Conservation (phyloP, 2,888 invertebrate species). For the Rhorus exstirpatorius region DNA sequence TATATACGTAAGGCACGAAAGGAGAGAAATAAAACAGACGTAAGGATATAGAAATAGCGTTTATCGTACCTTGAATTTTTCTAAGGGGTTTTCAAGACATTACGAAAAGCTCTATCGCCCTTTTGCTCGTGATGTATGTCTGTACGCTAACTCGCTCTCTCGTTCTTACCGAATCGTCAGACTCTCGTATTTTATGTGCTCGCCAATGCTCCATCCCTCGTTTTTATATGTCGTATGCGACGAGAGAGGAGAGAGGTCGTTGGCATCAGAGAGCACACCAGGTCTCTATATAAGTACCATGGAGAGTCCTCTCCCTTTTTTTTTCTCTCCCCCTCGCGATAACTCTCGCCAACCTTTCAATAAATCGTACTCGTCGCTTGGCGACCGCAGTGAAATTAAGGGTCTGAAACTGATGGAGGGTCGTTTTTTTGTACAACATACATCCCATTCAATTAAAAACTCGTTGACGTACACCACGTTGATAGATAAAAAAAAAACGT, state of each 20-base stretch:
- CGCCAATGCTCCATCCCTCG: conserved; percentile 34
- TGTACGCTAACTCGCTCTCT: conserved; percentile 36
- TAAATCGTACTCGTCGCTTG: conserved; percentile 39
- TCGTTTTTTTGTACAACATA: not conserved
- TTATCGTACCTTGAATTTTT: conserved; percentile 49
- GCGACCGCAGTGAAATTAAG: conserved; percentile 38
- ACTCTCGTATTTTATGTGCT: conserved; percentile 61
- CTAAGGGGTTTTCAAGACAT: conserved; percentile 23
- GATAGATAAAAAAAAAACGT: not conserved
- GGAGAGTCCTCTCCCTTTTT: not conserved
- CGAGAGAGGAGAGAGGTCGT: conserved; percentile 28
- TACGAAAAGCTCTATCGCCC: conserved; percentile 31
- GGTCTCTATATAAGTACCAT: not conserved
- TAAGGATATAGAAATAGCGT: conserved; percentile 30
- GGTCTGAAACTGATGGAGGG: conserved; percentile 7
- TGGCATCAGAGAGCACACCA: not conserved
- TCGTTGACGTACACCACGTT: conserved; percentile 4
- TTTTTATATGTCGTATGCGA: conserved; percentile 35
- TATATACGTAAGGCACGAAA: conserved; percentile 24
- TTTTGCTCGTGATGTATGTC: conserved; percentile 21
- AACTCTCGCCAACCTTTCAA: conserved; percentile 48
- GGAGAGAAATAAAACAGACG: conserved; percentile 34
- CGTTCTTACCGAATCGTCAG: conserved; percentile 44
- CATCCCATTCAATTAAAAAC: conserved; percentile 56
- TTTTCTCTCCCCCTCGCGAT: conserved; percentile 45